phyloP scores from a whole-genome alignment of 1,140 invertebrate species.

The Palaemon carinicauda region DNA sequence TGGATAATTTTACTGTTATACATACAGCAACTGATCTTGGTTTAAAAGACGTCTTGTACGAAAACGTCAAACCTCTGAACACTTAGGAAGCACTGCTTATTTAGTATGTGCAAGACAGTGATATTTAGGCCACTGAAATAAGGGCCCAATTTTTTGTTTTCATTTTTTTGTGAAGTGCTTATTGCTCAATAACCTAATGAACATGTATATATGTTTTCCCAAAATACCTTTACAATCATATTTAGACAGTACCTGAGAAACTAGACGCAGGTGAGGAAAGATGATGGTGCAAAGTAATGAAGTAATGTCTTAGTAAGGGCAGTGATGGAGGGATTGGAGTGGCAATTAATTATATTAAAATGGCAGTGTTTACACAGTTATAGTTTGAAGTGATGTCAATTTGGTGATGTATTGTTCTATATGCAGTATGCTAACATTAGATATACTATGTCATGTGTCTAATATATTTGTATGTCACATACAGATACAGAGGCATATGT shows the following conservation, averaged over 20 bases:
- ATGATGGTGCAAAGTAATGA: constrained; percentile 26
- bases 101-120: neutral
- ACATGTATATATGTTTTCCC: neutral
- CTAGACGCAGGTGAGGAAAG: constrained; percentile 22
- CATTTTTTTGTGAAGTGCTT: neutral
- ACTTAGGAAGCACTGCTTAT: too few relatives aligned
- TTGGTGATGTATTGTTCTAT: too few relatives aligned
- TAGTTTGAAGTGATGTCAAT: neutral
- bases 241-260: constrained; percentile 48
- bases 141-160: neutral
- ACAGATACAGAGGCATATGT: too few relatives aligned
- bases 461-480: too few relatives aligned
- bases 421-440: too few relatives aligned
- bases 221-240: constrained; percentile 19
- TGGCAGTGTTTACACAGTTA: neutral
- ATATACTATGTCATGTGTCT: too few relatives aligned
- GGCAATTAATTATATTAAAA: neutral
- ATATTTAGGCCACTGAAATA: neutral
- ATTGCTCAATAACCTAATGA: constrained; percentile 1
- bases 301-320: neutral
- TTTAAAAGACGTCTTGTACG: too few relatives aligned
- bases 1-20: too few relatives aligned
- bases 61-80: too few relatives aligned
- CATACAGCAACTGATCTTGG: too few relatives aligned
- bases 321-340: constrained; percentile 4